Evolutionary conservation across 2,888 invertebrate genomes (phyloP).

Genomic region (Eristalinus sepulchralis): DNA sequence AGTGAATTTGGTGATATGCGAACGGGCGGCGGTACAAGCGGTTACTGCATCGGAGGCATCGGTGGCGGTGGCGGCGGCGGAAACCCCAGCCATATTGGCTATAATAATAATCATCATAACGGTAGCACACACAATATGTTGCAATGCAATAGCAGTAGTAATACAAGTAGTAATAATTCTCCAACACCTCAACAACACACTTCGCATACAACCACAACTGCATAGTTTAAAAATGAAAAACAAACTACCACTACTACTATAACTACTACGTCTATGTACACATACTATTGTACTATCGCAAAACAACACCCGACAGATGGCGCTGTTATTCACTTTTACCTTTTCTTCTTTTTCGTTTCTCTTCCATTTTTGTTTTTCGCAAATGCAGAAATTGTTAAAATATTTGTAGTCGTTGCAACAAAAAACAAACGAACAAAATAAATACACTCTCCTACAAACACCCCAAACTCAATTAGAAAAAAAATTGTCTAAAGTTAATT

Average conservation of each 20-base stretch:
- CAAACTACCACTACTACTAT: conserved; percentile 68
- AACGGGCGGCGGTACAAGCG: conserved; percentile 69
- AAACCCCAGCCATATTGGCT: conserved; percentile 69
- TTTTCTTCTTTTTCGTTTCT: conserved; percentile 77
- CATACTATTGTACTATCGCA: conserved; percentile 57
- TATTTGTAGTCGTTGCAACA: conserved; percentile 46
- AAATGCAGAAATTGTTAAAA: conserved; percentile 44
- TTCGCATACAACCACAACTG: conserved; percentile 77
- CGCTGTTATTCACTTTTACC: conserved; percentile 72
- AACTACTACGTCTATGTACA: conserved; percentile 54
- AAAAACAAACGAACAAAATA: conserved; percentile 45
- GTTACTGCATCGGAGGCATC: conserved; percentile 47
- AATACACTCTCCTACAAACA: conserved; percentile 46
- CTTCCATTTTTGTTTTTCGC: conserved; percentile 74
- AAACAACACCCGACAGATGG: conserved; percentile 57
- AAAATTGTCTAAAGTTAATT: conserved; percentile 64
- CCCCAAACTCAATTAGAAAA: conserved; percentile 35
- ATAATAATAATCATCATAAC: conserved; percentile 75
- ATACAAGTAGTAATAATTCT: conserved; percentile 74
- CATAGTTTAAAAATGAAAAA: conserved; percentile 75
- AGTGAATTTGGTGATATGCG: conserved; percentile 79
- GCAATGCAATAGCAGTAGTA: conserved; percentile 79
- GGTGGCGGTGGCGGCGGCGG: conserved; percentile 40
- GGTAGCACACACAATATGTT: conserved; percentile 76
- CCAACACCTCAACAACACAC: conserved; percentile 72